Base-by-base conservation (phyloP, 2,113 vertebrate genomes). In the Pluvialis apricaria region DNA sequence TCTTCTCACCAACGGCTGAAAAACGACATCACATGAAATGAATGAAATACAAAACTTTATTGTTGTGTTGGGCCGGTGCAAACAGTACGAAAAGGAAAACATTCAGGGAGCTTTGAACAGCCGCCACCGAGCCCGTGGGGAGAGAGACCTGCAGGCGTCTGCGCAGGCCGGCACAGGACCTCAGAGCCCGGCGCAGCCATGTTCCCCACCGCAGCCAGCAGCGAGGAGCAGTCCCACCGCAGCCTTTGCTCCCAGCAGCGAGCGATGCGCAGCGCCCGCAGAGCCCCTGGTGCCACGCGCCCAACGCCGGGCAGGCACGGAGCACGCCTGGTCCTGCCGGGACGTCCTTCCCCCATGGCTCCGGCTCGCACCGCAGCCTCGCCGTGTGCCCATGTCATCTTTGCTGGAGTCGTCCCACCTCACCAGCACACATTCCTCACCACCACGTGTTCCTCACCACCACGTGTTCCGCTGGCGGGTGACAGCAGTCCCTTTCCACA, bases 121-220 rank as follows among this genome's bases (percentile, higher is more conserved):
- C 92, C 5, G 9, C 25, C 36, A 2, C 6, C 2, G 4, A 21
- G 19, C 24, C 14, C 18, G 5, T 1, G 10, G 57, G 61, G 44
- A 45, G 29, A 16, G 51, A 15, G 19, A 13, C 9, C 38, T 1
- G 14, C 11, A 17, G 49, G 36, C 6, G 1, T 2, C 45, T 32
- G 12, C 11, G 3, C 31, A 38, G 89, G 6, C 5, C 0, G 38
- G 16, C 42, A 16, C 61, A 4, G 5, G 1, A 17, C 2, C 42
- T 13, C 22, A 0, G 10, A 1, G 25, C 20, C 54, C 0, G 0
- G 32, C 31, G 55, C 36, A 7, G 36, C 5, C 4, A 2, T 3
- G 8, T 11, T 16, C 65, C 78, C 78, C 4, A 18, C 57, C 3
- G 31, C 34, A 2, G 10, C 76, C 45, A 51, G 64, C 78, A 1